These are phyloP conservation scores for Paramacrobiotus metropolitanus DNA, from an alignment of 1,140 invertebrate species.

Conservation along the genomic window DNA sequence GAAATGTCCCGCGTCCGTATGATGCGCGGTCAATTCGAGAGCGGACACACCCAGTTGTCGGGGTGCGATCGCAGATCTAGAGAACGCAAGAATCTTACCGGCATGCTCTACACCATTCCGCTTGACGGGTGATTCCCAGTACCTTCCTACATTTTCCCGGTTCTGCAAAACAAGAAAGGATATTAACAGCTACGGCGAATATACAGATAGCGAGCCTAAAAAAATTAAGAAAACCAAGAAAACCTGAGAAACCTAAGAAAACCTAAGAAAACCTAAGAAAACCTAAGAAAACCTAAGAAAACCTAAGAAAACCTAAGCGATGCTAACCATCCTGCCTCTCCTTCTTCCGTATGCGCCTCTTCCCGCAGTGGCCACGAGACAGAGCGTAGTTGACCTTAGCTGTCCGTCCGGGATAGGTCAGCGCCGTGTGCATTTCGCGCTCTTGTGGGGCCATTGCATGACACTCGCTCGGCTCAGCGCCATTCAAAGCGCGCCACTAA, in stretches of 20 bases:
- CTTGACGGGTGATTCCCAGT: constrained; percentile 90
- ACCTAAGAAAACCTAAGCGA: constrained; percentile 56
- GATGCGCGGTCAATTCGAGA: no score
- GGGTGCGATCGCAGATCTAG: no score
- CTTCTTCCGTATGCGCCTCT: constrained; percentile 96
- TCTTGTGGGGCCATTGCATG: constrained; percentile 98
- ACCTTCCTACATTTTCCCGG: constrained; percentile 97
- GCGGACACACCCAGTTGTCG: no score
- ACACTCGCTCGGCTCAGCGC: constrained; percentile 98
- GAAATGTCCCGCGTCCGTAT: no score
- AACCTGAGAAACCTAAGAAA: no score
- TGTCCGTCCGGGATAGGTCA: constrained; percentile 96
- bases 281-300: no score
- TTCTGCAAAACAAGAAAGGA: constrained; percentile 50
- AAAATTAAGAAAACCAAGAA: no score
- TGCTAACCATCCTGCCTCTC: no score
- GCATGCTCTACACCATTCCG: constrained; percentile 98
- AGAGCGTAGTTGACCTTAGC: constrained; percentile 97
- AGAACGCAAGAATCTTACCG: no score
- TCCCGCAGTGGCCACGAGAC: constrained; percentile 89
- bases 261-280: no score
- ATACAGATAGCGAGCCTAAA: no score
- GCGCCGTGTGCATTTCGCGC: constrained; percentile 90
- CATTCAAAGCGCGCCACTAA: constrained; percentile 95
- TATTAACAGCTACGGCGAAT: constrained; percentile 22